phyloP scores from a whole-genome alignment of 2,888 invertebrate genomes.

The Caenorhabditis uteleia region DNA sequence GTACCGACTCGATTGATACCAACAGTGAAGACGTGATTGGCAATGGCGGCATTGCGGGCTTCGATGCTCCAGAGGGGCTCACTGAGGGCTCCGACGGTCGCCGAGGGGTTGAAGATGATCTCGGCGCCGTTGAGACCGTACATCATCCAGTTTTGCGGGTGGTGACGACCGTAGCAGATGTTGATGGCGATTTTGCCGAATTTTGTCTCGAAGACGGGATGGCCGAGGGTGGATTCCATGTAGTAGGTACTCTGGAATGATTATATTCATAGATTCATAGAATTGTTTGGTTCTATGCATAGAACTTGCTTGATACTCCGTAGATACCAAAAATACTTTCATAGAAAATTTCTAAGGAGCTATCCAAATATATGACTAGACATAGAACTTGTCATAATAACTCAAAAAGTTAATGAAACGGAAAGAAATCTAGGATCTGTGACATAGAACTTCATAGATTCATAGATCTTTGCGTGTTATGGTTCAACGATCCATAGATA shows the following conservation, averaged over 20 bases:
- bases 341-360: too few relatives aligned
- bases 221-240: slow-evolving; percentile 89
- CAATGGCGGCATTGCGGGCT: slow-evolving; percentile 92
- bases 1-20: slow-evolving; percentile 92
- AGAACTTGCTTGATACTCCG: too few relatives aligned
- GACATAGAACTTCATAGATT: too few relatives aligned
- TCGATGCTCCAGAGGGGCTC: slow-evolving; percentile 95
- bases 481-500: too few relatives aligned
- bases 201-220: slow-evolving; percentile 79
- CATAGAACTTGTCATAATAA: too few relatives aligned
- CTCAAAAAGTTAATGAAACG: too few relatives aligned
- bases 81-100: slow-evolving; percentile 81
- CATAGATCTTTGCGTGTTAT: too few relatives aligned
- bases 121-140: slow-evolving; percentile 96
- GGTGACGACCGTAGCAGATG: slow-evolving; percentile 96
- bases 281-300: too few relatives aligned
- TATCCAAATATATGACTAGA: too few relatives aligned
- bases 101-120: slow-evolving; percentile 97
- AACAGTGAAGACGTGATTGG: slow-evolving; percentile 91
- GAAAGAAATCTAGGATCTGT: too few relatives aligned
- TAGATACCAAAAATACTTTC: too few relatives aligned
- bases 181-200: slow-evolving; percentile 85
- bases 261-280: too few relatives aligned
- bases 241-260: slow-evolving; percentile 82
- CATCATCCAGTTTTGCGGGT: slow-evolving; percentile 96